phyloP scores from a whole-genome alignment of 2,113 vertebrate species.

The Nipponia nippon region DNA sequence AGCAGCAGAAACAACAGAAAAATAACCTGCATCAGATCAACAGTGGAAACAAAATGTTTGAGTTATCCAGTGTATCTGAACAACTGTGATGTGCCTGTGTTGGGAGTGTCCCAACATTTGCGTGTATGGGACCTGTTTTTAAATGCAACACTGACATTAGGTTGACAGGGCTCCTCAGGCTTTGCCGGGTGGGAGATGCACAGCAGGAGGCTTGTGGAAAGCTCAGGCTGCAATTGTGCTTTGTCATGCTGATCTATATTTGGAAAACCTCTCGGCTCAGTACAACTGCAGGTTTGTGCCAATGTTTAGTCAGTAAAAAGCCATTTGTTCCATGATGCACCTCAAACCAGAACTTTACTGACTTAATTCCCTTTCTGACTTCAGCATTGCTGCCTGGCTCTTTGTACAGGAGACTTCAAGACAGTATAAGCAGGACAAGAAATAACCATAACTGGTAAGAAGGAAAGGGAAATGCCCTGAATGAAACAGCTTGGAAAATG shows the following conservation, averaged over 20 bases:
- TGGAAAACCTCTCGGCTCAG: accelerated
- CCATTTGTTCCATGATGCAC: background rate
- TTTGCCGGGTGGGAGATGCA: background rate
- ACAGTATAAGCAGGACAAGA: background rate
- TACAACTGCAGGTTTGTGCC: background rate
- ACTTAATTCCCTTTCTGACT: background rate
- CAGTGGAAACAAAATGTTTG: background rate
- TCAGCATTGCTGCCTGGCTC: background rate
- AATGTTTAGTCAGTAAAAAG: background rate
- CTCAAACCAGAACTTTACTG: background rate
- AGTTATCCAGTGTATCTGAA: background rate
- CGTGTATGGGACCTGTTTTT: background rate
- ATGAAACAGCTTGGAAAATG: background rate
- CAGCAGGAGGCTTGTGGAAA: background rate
- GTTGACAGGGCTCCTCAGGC: background rate
- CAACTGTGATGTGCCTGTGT: background rate
- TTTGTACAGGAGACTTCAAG: background rate
- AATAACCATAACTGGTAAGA: background rate
- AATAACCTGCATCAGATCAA: background rate
- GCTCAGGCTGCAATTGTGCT: background rate
- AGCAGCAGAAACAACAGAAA: background rate
- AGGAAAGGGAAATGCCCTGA: background rate
- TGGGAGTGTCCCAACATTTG: background rate
- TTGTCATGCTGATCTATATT: background rate
- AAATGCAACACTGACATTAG: background rate